Base-by-base conservation (phyloP, 2,797 vertebrate species). In the Pangasius larnaudii region DNA sequence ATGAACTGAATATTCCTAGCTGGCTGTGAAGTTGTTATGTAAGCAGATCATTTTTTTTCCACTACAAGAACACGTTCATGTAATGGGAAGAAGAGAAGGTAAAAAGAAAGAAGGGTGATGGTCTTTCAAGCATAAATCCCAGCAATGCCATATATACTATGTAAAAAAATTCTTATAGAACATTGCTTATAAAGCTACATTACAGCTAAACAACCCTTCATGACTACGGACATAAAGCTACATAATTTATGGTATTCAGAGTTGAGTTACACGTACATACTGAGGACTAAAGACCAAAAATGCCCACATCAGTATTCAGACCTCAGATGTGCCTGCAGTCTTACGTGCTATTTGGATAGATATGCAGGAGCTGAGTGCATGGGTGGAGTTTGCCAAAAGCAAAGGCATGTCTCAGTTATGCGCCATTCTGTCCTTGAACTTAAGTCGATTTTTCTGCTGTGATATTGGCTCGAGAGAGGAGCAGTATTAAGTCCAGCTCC, bases 371-470 rank as follows among this genome's bases (percentile, higher is more conserved):
- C 59, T 83, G 80, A 65, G 58, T 24, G 78, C 33, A 80, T 59
- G 33, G 78, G 19, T 46, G 39, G 58, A 82, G 56, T 63, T 82
- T 82, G 79, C 79, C 79, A 63, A 82, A 83, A 83, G 80, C 36
- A 65, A 65, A 83, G 59, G 80, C 80, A 83, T 65, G 42, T 83
- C 59, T 65, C 59, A 46, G 39, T 42, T 30, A 63, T 30, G 27
- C 9, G 14, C 6, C 59, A 83, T 49, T 63, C 59, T 65, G 80
- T 83, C 80, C 80, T 65, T 83, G 80, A 83, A 83, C 59, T 63
- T 83, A 83, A 46, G 59, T 65, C 39, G 14, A 49, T 65, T 49
- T 49, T 83, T 83, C 80, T 83, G 59, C 39, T 83, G 80, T 83
- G 80, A 65, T 83, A 83, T 83, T 65, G 59, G 59, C 59, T 39